Base-by-base conservation (phyloP, 2,888 invertebrate genomes). In the Callimorpha dominula region DNA sequence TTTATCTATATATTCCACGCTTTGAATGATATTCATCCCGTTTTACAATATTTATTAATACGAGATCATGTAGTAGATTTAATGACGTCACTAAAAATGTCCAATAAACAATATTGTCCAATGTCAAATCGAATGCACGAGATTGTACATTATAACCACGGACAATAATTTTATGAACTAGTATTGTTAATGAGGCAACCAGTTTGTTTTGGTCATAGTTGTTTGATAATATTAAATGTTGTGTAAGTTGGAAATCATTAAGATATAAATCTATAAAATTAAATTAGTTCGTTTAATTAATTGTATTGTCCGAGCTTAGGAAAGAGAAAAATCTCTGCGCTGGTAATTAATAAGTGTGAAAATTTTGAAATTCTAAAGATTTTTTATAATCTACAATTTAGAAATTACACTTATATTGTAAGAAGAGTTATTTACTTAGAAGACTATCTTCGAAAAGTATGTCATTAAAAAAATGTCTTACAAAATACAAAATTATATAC, bases 311-410 rank as follows among this genome's bases (percentile, higher is more conserved):
- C 17, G 67, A 68, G 54, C 67, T 57, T 68, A 68, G 67, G 20
- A 43, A 52, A 42, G 42, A 54, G 65, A 17, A 31, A 12, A 31
- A 60, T 60, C 31, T 60, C 14, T 60, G 31, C 31, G 31, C 60
- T 31, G 60, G 31, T 60, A 65, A 65, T 31, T 40, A 46, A 20
- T 20, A 60, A 43, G 46, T 54, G 60, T 50, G 42, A 57, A 64
- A 72, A 49, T 68, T n/a, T 60, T 65, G 65, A 68, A 20, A 60
- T 72, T 65, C 68, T 57, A 64, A 68, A 68, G 63, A 64, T 65
- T 52, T 67, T 68, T 68, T 68, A 54, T 42, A 43, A 17, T 68
- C 14, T 68, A 43, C 42, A 50, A 54, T 63, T 62, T 31, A 52
- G 43, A 8, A 65, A 72, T 49, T 65, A 68, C 5, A 60, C 54